A percentile compares a stretch with the other conserved stretches of the same genome.
These are phyloP conservation scores for Rambutsinella grinnellia DNA, from an alignment of 2,888 invertebrate species.

Conservation along the genomic window DNA sequence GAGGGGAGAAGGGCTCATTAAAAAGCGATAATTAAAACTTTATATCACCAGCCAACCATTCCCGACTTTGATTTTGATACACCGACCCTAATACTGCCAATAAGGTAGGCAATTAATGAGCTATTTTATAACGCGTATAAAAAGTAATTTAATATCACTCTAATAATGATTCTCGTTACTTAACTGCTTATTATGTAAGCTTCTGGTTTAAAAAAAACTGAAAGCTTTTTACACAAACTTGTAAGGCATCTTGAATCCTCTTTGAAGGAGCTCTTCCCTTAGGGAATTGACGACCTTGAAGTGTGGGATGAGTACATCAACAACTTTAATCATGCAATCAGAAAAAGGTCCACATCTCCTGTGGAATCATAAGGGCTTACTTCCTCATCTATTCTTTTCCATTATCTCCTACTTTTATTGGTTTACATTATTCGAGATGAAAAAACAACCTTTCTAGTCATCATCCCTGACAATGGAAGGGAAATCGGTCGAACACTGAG, in stretches of 20 bases:
- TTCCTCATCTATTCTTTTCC: conserved; percentile 8
- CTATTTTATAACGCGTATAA: too few species aligned
- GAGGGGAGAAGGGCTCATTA: neutral
- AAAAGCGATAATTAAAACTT: neutral
- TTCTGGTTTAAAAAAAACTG: too few species aligned
- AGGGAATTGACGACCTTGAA: conserved; percentile 31
- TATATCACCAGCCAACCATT: too few species aligned
- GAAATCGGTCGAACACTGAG: too few species aligned
- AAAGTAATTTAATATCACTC: too few species aligned
- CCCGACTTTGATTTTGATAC: too few species aligned
- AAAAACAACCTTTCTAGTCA: too few species aligned
- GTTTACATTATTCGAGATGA: neutral
- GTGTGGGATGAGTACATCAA: neutral
- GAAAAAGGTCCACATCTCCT: neutral
- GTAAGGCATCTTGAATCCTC: neutral
- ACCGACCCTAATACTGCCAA: too few species aligned
- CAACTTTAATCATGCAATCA: neutral
- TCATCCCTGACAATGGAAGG: neutral
- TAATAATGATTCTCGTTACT: too few species aligned
- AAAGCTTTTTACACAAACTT: too few species aligned
- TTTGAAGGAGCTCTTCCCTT: neutral
- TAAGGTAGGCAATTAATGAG: too few species aligned
- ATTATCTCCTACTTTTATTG: neutral
- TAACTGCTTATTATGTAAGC: too few species aligned
- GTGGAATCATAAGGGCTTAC: conserved; percentile 10